phyloP scores from a whole-genome alignment of 2,113 vertebrate species.

The Rhineura floridana region DNA sequence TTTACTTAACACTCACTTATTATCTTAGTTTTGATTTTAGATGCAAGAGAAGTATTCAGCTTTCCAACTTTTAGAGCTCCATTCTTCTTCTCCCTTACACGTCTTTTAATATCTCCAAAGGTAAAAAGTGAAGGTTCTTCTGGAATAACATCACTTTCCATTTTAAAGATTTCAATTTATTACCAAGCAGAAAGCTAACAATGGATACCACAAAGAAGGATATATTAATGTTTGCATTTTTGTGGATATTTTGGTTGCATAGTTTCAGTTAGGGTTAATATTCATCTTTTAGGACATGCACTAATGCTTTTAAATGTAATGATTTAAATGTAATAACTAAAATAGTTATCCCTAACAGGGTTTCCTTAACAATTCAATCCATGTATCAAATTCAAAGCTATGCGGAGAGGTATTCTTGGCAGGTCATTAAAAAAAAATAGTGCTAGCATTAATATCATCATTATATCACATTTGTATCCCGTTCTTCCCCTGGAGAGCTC shows the following conservation, averaged over 20 bases:
- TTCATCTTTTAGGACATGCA: not conserved
- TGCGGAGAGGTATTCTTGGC: not conserved
- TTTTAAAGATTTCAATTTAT: slow-evolving; percentile 19
- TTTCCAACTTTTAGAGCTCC: slow-evolving; percentile 70
- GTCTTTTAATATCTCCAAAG: slow-evolving; percentile 56
- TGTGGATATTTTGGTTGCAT: not conserved
- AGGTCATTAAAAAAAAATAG: not conserved
- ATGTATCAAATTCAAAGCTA: not conserved
- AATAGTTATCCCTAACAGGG: not conserved
- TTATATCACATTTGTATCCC: not conserved
- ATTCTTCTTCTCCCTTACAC: slow-evolving; percentile 64
- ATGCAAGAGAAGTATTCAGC: slow-evolving; percentile 77
- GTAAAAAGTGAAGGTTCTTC: slow-evolving; percentile 34
- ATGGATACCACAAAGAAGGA: not conserved
- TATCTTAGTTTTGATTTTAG: slow-evolving; percentile 88
- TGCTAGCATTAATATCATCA: not conserved
- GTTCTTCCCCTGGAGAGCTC: not conserved
- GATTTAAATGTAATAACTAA: no score
- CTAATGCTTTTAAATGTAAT: not conserved
- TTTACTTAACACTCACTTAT: slow-evolving; percentile 79
- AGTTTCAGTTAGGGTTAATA: not conserved
- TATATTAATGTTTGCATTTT: not conserved
- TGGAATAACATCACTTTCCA: slow-evolving; percentile 42
- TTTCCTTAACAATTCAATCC: not conserved
- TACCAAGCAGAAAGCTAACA: not conserved